Evolutionary conservation across 2,888 invertebrate species (phyloP), one percentile per base, ranked within the genome.

Genomic region (Troides oblongomaculatus): DNA sequence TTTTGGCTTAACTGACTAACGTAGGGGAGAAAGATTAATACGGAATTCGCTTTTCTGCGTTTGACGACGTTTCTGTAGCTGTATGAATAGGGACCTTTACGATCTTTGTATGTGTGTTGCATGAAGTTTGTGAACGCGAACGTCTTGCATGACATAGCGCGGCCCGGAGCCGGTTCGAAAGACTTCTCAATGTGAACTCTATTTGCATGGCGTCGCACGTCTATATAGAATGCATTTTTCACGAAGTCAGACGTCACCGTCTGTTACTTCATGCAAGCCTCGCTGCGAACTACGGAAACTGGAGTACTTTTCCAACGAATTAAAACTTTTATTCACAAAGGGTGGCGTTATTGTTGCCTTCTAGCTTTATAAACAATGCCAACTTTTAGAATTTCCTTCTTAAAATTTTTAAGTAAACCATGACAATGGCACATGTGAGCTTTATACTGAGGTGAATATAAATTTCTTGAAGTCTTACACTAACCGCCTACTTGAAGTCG

Each of bases 221-320:
- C 72, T 76, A 72, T 73, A 73, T 74, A 74, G 76, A 86, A 84
- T 86, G 84, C 81, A 87, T 87, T 85, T 87, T 86, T 84, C 81
- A 82, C 80, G 79, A 83, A 81, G 81, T 79, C 79, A 79, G 80
- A 80, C 80, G 78, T 82, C 82, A 81, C 78, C 79, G 79, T 78
- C 79, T 81, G 75, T 78, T 78, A 75, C 72, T 76, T 61, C 64
- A 56, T 64, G 64, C 64, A 70, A 43, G 30, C 30, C 30, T 64
- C 30, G 66, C 39, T 60, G 17, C 50, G 30, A 66, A 66, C 50
- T 57, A 12, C 39, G 59, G 39, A 62, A 62, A 43, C 65, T 56
- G 39, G 23, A 63, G 66, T 63, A 63, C 59, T 66, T 62, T 70
- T 63, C 36, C 7, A 6, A 25, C n/a, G 53, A 62, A 59, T 66